These are phyloP conservation scores for Chaetogeoica ovagalla DNA, from an alignment of 2,888 invertebrate species.

Conservation along the genomic window DNA sequence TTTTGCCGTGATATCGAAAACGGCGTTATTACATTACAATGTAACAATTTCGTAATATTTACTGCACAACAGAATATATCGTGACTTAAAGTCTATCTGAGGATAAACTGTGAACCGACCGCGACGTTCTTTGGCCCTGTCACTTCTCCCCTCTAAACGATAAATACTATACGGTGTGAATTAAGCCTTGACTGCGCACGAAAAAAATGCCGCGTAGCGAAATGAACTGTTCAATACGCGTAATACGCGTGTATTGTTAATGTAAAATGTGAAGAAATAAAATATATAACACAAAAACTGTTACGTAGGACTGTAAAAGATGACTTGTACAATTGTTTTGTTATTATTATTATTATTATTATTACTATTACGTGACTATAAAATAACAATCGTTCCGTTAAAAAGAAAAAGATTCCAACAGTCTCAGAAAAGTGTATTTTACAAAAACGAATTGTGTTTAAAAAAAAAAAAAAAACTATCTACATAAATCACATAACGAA, in stretches of 20 bases:
- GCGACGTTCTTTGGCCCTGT: constrained; percentile 36
- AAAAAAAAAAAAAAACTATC: background rate
- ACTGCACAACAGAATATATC: constrained; percentile 7
- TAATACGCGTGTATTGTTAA: background rate
- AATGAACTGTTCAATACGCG: background rate
- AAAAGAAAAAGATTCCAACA: background rate
- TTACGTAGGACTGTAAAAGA: background rate
- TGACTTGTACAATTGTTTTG: constrained; percentile 22
- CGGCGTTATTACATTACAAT: background rate
- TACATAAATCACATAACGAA: background rate
- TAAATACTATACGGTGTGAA: constrained; percentile 13
- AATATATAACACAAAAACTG: constrained; percentile 24
- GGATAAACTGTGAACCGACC: constrained; percentile 14
- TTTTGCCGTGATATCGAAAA: background rate
- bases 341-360: background rate
- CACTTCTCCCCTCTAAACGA: constrained; percentile 1
- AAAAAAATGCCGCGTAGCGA: constrained; percentile 1
- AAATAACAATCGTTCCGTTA: background rate
- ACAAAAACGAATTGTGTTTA: background rate
- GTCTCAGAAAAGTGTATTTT: background rate
- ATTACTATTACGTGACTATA: background rate
- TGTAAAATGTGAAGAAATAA: constrained; percentile 18
- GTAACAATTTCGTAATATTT: constrained; percentile 27
- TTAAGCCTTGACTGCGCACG: background rate
- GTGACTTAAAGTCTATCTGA: constrained; percentile 30